Conservation (phyloP, 2,113 vertebrate genomes). For the Castor canadensis region DNA sequence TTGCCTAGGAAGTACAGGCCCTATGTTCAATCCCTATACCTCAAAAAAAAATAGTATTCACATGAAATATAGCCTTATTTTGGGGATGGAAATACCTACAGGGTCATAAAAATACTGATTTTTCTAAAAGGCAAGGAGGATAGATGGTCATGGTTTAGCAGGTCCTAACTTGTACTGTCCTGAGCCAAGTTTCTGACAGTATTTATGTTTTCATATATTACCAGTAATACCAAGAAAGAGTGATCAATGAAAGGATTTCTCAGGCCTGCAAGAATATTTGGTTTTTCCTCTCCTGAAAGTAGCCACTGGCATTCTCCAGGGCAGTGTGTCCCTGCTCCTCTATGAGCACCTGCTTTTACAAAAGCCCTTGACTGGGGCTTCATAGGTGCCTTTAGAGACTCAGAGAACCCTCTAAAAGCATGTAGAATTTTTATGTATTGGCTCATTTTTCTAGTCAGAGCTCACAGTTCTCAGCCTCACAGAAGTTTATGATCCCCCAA, state of each 20-base stretch:
- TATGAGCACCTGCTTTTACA: not conserved
- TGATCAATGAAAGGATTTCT: not conserved
- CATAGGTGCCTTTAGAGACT: not conserved
- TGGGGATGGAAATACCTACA: not conserved
- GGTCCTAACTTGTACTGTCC: not conserved
- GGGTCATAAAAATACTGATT: not conserved
- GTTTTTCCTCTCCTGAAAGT: not conserved
- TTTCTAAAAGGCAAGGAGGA: not conserved
- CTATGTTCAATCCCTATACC: too few species aligned
- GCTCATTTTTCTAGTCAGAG: not conserved
- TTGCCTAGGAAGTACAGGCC: too few species aligned
- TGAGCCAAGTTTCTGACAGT: not conserved
- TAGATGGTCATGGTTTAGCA: not conserved
- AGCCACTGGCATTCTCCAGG: not conserved
- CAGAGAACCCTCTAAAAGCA: not conserved
- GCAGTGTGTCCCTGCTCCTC: not conserved
- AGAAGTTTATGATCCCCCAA: not conserved
- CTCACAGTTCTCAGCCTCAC: not conserved
- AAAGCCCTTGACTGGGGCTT: not conserved
- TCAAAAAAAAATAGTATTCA: too few species aligned
- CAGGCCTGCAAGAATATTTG: not conserved
- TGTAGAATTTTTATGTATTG: not conserved
- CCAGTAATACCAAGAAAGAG: not conserved
- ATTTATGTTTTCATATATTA: slow-evolving; percentile 11
- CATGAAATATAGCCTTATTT: not conserved